Base-by-base conservation (phyloP, 2,888 invertebrate species). In the Automeris io region DNA sequence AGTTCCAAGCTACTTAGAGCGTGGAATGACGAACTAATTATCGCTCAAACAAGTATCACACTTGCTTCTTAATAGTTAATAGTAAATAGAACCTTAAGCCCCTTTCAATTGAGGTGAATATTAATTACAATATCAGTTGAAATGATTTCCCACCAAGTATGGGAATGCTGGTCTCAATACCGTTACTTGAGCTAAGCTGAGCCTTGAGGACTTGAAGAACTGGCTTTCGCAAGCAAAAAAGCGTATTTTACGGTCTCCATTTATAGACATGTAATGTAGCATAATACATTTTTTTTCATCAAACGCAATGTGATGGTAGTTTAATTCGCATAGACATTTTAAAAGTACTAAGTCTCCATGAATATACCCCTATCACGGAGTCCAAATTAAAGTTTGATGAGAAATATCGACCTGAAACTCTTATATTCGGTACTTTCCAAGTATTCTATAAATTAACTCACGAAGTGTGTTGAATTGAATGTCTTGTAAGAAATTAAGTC, bases 111-210 rank as follows among this genome's bases (percentile, higher is more conserved):
- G 6, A 11, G 18, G 12, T 37, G 22, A 37, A 9, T 12, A 11
- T 18, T 22, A n/a, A n/a, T 32, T 18, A 18, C 7, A 32, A 18
- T 23, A 12, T 23, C 31, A 18, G 31, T 18, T 29, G 29, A 24
- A 33, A 22, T 34, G 26, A 42, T 40, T 35, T 39, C 40, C 40
- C 16, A 39, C 33, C 46, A 40, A 26, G 12, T 16, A 40, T 38
- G 38, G 39, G 49, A 39, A 40, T 38, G 39, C 41, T 39, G 40
- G 46, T 36, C 24, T 18, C 8, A 36, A 33, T 44, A 42, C 59
- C 59, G 59, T 56, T 59, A 57, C 37, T 22, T 31, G 39, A 40
- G 39, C 41, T 36, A 42, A 44, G 41, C 35, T 42, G 49, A 45
- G 39, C 40, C 46, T 49, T 34, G 47, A 43, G 1, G 29, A 29